Evolutionary conservation across 2,888 invertebrate genomes (phyloP), one percentile per base, ranked within the genome.

Genomic region (Anarsia innoxiella): DNA sequence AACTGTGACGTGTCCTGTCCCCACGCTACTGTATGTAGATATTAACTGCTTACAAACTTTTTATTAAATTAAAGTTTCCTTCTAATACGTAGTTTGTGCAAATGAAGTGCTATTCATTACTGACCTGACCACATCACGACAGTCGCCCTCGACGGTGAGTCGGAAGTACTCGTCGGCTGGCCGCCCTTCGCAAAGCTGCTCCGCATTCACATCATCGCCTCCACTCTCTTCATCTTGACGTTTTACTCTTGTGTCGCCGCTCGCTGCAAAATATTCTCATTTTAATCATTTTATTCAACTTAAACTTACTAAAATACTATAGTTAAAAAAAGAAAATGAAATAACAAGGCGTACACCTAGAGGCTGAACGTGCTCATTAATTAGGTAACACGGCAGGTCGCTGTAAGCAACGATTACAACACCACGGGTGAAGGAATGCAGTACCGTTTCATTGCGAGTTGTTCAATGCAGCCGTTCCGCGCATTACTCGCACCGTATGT

Each of bases 101-200:
- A n/a, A n/a, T n/a, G n/a, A n/a, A n/a, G n/a, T n/a, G n/a, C n/a
- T n/a, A n/a, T n/a, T n/a, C n/a, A n/a, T n/a, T n/a, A 19, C 39
- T 34, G 16, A 43, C 93, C 96, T 94, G 65, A 96, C 95, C 53
- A 96, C 96, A 75, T 96, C 96, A 57, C 96, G 90, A 79, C 96
- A 96, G 79, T 96, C 96, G 46, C 92, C 91, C 14, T 94, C 94
- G 35, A 91, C 89, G 50, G 89, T 87, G 54, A 95, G 86, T 50
- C 96, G 90, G 88, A 96, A 96, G 85, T 95, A 96, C 78, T 96
- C 96, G 64, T 95, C 95, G 11, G 92, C 93, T 2, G 95, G 94
- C 56, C 96, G 88, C 61, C 93, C 93, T 50, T 93, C 90, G 75
- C 96, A 96, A 35, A 95, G 88, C 73, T 95, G 92, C 59, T 96